These are phyloP conservation scores for Phyto melanocephala DNA, from an alignment of 2,888 invertebrate species.

Conservation along the genomic window DNA sequence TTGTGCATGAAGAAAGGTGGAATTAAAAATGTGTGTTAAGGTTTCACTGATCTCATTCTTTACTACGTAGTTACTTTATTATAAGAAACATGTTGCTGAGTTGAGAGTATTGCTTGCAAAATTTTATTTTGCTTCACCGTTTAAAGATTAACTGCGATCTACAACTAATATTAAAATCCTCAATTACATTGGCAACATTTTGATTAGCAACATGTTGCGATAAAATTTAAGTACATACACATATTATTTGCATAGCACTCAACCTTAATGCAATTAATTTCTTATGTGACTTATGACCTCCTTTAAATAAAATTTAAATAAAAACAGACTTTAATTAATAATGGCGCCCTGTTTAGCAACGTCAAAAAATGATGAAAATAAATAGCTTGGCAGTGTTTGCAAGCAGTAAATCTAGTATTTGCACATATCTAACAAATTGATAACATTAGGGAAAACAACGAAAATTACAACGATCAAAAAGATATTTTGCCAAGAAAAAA, in stretches of 20 bases:
- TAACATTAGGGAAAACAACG: constrained; percentile 41
- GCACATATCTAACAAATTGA: constrained; percentile 52
- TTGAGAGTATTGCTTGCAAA: too few relatives aligned
- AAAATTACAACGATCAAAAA: constrained; percentile 12
- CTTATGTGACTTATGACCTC: not conserved
- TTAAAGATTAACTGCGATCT: too few relatives aligned
- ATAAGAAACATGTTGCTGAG: too few relatives aligned
- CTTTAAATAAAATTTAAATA: not conserved
- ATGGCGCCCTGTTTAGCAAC: constrained; percentile 41
- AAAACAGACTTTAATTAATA: constrained; percentile 46
- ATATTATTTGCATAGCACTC: not conserved
- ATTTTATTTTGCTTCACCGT: too few relatives aligned
- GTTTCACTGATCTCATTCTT: too few relatives aligned
- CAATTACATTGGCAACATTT: not conserved
- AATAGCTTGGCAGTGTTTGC: not conserved
- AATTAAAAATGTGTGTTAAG: too few relatives aligned
- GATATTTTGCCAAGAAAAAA: constrained; percentile 54
- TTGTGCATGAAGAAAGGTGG: too few relatives aligned
- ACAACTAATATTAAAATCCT: not conserved
- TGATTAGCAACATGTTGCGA: constrained; percentile 19
- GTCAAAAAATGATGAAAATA: constrained; percentile 9
- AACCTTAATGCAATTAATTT: not conserved
- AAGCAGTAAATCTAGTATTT: constrained; percentile 44
- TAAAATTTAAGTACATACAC: not conserved
- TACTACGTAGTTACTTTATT: too few relatives aligned